phyloP scores from a whole-genome alignment of 2,113 vertebrate genomes.

The Callithrix jacchus region DNA sequence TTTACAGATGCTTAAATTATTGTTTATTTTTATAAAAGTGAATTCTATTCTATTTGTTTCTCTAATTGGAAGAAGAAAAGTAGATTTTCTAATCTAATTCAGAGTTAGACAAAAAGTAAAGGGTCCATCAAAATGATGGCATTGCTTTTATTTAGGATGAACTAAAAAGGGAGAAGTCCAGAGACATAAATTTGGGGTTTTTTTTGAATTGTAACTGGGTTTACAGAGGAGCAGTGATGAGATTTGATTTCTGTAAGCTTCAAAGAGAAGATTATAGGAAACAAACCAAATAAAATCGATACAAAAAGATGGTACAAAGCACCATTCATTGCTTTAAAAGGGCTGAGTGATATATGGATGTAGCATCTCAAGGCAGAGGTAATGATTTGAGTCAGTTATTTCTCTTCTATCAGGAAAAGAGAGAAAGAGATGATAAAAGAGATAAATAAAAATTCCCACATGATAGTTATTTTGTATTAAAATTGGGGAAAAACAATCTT shows the following conservation, averaged over 20 bases:
- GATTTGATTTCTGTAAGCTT: background rate
- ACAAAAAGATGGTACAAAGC: background rate
- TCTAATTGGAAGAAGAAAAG: constrained; percentile 52
- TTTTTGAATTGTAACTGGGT: constrained; percentile 10
- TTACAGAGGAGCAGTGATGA: background rate
- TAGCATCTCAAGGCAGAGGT: background rate
- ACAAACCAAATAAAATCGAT: background rate
- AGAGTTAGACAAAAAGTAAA: constrained; percentile 57
- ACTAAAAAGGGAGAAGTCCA: background rate
- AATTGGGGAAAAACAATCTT: background rate
- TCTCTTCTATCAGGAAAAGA: background rate
- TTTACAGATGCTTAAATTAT: constrained; percentile 49
- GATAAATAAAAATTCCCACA: background rate
- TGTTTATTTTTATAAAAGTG: constrained; percentile 57
- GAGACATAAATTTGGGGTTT: constrained; percentile 14
- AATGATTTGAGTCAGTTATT: background rate
- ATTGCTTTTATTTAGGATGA: constrained; percentile 61
- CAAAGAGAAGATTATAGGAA: background rate
- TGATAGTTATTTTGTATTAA: background rate
- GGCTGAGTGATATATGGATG: background rate
- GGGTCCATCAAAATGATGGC: constrained; percentile 47
- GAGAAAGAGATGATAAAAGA: background rate
- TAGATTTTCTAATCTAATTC: background rate
- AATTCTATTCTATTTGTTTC: constrained; percentile 56
- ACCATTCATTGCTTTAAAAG: background rate